Conservation (phyloP, 1,140 invertebrate genomes). For the Penaeus indicus region DNA sequence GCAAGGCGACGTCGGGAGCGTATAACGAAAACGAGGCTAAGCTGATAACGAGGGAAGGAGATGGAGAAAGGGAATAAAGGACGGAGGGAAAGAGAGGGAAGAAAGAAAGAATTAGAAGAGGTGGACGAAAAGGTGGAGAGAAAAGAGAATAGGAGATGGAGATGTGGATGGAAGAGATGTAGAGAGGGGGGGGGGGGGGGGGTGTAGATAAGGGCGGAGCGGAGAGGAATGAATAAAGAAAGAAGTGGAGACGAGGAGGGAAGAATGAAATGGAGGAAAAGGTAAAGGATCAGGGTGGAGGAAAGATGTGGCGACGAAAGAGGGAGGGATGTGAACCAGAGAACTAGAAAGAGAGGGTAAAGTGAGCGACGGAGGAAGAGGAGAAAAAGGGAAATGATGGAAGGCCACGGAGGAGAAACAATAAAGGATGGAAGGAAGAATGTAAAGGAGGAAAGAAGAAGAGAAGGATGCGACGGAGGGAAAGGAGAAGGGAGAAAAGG, state of each 20-base stretch:
- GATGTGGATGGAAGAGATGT: background rate
- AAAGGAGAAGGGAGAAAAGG: background rate
- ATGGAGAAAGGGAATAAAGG: background rate
- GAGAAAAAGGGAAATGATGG: background rate
- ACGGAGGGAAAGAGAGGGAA: background rate
- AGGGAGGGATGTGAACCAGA: background rate
- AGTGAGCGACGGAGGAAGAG: background rate
- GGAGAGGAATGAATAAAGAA: no score
- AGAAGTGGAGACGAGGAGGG: background rate
- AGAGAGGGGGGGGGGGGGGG: background rate
- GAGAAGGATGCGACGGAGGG: conserved; percentile 10
- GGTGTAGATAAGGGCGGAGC: background rate
- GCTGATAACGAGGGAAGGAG: background rate
- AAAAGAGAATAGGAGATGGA: background rate
- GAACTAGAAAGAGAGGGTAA: background rate
- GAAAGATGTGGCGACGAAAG: background rate
- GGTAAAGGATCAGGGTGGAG: background rate
- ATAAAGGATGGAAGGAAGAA: background rate
- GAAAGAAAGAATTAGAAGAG: background rate
- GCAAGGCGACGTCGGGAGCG: no score
- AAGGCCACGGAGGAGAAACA: background rate
- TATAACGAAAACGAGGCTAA: background rate
- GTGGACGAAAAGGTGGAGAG: background rate
- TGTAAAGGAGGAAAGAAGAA: background rate
- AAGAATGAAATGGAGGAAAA: background rate